Conservation (phyloP, 2,797 vertebrate species). For the Rhabdophis nuchalis region DNA sequence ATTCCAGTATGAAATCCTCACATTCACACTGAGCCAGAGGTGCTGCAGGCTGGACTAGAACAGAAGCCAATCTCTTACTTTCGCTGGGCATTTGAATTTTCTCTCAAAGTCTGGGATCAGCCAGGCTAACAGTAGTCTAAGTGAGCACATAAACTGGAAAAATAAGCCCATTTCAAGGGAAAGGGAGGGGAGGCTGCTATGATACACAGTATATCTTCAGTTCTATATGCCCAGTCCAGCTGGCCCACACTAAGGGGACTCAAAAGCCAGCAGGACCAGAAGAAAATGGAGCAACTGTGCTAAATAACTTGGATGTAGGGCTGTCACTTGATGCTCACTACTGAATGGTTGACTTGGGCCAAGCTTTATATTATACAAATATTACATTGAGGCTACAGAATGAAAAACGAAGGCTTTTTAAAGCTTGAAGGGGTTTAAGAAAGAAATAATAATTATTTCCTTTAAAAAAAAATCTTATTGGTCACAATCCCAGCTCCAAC, state of each 20-base stretch:
- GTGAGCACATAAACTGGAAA: not conserved
- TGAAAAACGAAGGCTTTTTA: not conserved
- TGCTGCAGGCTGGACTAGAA: not conserved
- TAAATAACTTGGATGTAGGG: not conserved
- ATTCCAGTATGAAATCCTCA: not conserved
- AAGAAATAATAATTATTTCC: not conserved
- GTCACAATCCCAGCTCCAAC: not conserved
- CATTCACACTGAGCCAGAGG: not conserved
- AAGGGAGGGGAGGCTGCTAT: not conserved
- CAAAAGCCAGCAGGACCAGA: constrained; percentile 4
- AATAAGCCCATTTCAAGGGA: not conserved
- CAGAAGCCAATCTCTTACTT: not conserved
- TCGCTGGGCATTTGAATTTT: constrained; percentile 2
- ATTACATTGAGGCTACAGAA: not conserved
- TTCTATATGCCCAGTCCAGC: not conserved
- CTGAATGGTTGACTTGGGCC: not conserved
- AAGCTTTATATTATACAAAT: not conserved
- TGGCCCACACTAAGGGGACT: constrained; percentile 9
- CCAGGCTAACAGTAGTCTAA: not conserved
- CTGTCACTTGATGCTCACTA: not conserved
- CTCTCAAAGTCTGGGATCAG: not conserved
- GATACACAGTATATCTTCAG: not conserved
- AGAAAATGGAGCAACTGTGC: not conserved
- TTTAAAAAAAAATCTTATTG: not conserved
- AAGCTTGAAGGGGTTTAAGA: not conserved